Percentiles rank a stretch among this genome's conserved stretches.
These are phyloP conservation scores for Apostichopus japonicus DNA, from an alignment of 35 echinoderm and acorn worm genomes.

Conservation along the genomic window DNA sequence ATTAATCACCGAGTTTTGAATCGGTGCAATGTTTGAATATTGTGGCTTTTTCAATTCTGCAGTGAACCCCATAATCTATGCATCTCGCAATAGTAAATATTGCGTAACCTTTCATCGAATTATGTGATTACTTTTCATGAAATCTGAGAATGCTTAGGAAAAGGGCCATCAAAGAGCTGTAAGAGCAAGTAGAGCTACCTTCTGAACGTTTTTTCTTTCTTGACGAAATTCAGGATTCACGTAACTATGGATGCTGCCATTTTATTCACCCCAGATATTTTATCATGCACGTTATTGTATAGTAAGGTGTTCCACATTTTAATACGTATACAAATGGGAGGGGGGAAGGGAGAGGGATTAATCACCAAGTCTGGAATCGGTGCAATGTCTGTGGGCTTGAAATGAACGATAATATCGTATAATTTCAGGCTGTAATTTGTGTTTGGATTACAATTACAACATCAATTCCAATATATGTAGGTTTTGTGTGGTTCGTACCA, in stretches of 20 bases:
- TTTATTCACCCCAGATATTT: background rate
- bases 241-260: background rate
- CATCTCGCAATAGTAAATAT: background rate
- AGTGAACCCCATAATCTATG: conserved; percentile 40
- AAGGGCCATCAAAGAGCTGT: background rate
- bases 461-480: too few relatives aligned
- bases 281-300: background rate
- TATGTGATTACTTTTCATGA: background rate
- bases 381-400: too few relatives aligned
- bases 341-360: background rate
- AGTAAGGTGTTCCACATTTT: background rate
- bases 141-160: background rate
- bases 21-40: too few relatives aligned
- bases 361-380: background rate
- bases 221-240: background rate
- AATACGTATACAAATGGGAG: background rate
- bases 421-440: too few relatives aligned
- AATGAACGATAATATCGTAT: too few relatives aligned
- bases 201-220: background rate
- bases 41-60: conserved; percentile 11
- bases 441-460: too few relatives aligned
- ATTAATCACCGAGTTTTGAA: too few relatives aligned
- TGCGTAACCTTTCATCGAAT: background rate
- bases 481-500: too few relatives aligned
- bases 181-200: too few relatives aligned